Conservation (phyloP, 30 jellyfish, hydroid and myxozoan species). For the Rhopilema esculentum region DNA sequence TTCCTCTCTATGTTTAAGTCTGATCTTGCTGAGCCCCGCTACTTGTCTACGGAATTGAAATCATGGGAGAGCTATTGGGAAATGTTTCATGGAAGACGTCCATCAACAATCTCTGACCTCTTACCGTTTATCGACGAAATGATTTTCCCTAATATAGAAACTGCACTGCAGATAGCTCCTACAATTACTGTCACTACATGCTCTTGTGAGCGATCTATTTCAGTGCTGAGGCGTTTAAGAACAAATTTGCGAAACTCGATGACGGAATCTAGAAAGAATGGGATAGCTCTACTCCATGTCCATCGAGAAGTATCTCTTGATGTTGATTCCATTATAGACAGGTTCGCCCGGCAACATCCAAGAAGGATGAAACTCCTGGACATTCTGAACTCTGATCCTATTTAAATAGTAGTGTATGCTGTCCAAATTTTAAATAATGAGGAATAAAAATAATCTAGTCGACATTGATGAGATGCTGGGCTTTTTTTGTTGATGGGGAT, state of each 20-base stretch:
- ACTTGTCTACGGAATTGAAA: neutral
- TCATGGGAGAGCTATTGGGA: slow-evolving; percentile 36
- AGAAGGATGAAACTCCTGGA: no score
- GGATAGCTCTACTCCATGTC: no score
- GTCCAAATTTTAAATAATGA: no score
- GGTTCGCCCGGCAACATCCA: no score
- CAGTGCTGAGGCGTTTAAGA: slow-evolving; percentile 46
- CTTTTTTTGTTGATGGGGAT: no score
- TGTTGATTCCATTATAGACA: no score
- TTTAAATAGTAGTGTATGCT: no score
- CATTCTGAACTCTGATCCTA: no score
- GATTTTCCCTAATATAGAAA: slow-evolving; percentile 62
- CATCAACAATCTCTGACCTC: slow-evolving; percentile 57
- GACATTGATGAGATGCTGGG: no score
- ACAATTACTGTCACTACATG: slow-evolving; percentile 73
- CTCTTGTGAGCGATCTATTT: slow-evolving; percentile 63
- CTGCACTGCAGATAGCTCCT: slow-evolving; percentile 49
- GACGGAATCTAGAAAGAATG: slow-evolving; percentile 20
- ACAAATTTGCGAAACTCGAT: slow-evolving; percentile 49
- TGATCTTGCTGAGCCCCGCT: slow-evolving; percentile 28
- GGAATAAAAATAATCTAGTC: no score
- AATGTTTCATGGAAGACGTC: slow-evolving; percentile 22
- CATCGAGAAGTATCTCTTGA: no score
- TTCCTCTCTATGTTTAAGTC: neutral
- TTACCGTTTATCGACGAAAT: slow-evolving; percentile 32